These are phyloP conservation scores for Dolichoris vasculosae DNA, from an alignment of 1,140 invertebrate genomes.

Conservation along the genomic window DNA sequence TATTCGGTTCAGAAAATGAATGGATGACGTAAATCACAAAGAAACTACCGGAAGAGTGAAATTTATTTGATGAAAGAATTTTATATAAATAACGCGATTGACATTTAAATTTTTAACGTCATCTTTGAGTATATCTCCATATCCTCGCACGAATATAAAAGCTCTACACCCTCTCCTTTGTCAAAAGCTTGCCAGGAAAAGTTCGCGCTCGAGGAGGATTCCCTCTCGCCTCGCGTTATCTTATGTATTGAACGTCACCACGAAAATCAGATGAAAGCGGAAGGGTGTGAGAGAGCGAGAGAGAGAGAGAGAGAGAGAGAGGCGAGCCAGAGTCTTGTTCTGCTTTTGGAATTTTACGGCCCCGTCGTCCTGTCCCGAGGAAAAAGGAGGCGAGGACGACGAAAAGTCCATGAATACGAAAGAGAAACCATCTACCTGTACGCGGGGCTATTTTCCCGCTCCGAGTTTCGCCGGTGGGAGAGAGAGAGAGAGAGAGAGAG, in stretches of 20 bases:
- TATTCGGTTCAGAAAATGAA: background rate
- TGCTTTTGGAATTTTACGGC: slow-evolving; percentile 39
- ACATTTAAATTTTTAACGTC: background rate
- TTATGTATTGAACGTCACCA: slow-evolving; percentile 39
- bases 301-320: background rate
- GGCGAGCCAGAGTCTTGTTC: background rate
- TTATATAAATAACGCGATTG: background rate
- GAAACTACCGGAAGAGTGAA: background rate
- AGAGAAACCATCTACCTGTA: slow-evolving; percentile 26
- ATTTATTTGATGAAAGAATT: background rate
- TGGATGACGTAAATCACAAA: background rate
- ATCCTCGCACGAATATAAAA: slow-evolving; percentile 9
- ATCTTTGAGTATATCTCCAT: background rate
- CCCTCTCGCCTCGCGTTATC: slow-evolving; percentile 1
- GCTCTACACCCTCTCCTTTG: background rate
- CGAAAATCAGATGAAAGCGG: slow-evolving; percentile 12
- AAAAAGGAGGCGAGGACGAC: background rate
- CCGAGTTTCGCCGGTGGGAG: background rate
- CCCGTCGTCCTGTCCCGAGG: background rate
- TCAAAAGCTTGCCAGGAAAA: slow-evolving; percentile 1
- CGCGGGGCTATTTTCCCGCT: slow-evolving; percentile 29
- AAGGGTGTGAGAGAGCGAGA: slow-evolving; percentile 2
- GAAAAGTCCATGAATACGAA: slow-evolving; percentile 51
- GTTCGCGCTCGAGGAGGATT: slow-evolving; percentile 5
- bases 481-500: slow-evolving; percentile 17